phyloP scores from a whole-genome alignment of 2,888 invertebrate species.

The Scaptomyza tumidula region DNA sequence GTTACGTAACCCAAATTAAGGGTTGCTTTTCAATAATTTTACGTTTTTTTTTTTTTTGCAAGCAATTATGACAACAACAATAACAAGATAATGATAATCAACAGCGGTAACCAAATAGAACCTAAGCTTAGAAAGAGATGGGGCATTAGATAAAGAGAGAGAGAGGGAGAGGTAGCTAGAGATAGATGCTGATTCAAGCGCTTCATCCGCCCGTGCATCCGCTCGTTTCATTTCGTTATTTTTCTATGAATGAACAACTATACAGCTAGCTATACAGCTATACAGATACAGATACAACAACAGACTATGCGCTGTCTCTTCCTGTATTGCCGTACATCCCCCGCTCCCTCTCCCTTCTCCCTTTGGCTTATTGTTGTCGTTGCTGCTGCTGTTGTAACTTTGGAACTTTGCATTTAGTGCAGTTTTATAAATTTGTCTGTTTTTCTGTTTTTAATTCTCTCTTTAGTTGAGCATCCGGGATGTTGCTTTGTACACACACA shows the following conservation, averaged over 20 bases:
- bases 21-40: not conserved
- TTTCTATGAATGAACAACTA: slow-evolving; percentile 72
- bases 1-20: slow-evolving; percentile 1
- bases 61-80: slow-evolving; percentile 68
- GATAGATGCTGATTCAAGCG: slow-evolving; percentile 67
- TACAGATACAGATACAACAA: slow-evolving; percentile 25
- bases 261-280: slow-evolving; percentile 28
- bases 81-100: slow-evolving; percentile 66
- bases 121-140: slow-evolving; percentile 17
- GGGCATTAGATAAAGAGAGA: not conserved
- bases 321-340: slow-evolving; percentile 25
- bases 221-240: slow-evolving; percentile 50
- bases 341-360: slow-evolving; percentile 38
- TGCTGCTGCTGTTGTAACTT: slow-evolving; percentile 55
- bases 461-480: slow-evolving; percentile 72
- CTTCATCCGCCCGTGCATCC: slow-evolving; percentile 81
- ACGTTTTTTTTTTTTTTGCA: slow-evolving; percentile 35
- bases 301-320: slow-evolving; percentile 32
- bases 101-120: slow-evolving; percentile 70
- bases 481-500: slow-evolving; percentile 61
- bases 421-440: slow-evolving; percentile 63
- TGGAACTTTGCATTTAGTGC: slow-evolving; percentile 79
- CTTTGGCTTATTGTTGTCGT: slow-evolving; percentile 55
- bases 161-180: slow-evolving; percentile 24
- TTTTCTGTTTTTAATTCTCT: slow-evolving; percentile 54